These are phyloP conservation scores for Teinopalpus imperialis DNA, from an alignment of 2,888 invertebrate species.

Conservation along the genomic window DNA sequence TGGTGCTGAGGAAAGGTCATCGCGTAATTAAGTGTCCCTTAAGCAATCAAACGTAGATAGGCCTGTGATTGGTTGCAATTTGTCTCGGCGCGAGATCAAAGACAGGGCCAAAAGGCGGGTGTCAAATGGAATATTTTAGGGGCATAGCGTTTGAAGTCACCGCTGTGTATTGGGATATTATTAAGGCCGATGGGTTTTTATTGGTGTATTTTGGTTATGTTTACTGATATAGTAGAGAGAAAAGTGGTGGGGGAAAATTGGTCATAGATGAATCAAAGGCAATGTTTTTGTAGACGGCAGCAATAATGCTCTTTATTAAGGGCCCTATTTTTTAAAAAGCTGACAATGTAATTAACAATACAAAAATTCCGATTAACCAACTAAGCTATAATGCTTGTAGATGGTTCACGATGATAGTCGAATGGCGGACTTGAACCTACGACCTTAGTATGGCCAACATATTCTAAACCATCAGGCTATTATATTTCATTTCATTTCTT, in stretches of 20 bases:
- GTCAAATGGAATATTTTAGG: constrained; percentile 77
- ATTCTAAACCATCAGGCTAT: no score
- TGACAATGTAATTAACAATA: no score
- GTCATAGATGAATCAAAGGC: background rate
- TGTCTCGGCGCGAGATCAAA: constrained; percentile 58
- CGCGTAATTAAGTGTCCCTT: constrained; percentile 75
- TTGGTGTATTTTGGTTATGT: background rate
- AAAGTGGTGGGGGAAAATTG: background rate
- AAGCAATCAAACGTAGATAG: constrained; percentile 69
- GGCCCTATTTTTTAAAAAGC: no score
- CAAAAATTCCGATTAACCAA: no score
- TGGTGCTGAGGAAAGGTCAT: constrained; percentile 61
- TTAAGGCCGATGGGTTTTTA: constrained; percentile 28
- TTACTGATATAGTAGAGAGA: constrained; percentile 30
- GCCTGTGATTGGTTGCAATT: constrained; percentile 70
- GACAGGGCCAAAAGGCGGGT: constrained; percentile 47
- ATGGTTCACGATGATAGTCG: no score
- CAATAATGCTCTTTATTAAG: no score
- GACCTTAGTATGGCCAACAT: no score
- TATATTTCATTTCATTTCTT: no score
- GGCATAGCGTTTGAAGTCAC: constrained; percentile 53
- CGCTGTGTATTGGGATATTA: constrained; percentile 25
- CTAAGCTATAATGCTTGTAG: no score
- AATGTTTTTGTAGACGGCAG: no score
- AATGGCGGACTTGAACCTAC: no score